Evolutionary conservation across 2,797 vertebrate genomes (phyloP).

Genomic region (Microctenopoma lineatum): DNA sequence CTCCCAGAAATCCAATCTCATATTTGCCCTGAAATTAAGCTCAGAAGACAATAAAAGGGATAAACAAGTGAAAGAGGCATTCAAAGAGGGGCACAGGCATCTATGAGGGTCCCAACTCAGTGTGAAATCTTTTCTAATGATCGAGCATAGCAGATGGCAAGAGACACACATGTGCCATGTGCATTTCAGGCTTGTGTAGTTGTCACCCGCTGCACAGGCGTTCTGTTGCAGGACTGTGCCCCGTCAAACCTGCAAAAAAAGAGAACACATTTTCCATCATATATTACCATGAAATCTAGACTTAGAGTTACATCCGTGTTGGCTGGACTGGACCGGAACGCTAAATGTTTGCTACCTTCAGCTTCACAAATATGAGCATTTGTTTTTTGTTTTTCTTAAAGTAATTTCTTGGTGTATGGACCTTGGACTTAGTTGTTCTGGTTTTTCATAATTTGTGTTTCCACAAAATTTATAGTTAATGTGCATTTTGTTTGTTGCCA

Average conservation of each 20-base stretch:
- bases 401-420: no score
- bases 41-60: constrained; percentile 60
- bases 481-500: not conserved
- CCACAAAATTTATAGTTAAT: no score
- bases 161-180: constrained; percentile 42
- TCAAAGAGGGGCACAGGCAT: constrained; percentile 43
- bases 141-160: constrained; percentile 70
- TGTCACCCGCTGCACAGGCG: constrained; percentile 50
- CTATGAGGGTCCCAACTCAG: constrained; percentile 59
- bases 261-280: not conserved
- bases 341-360: no score
- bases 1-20: constrained; percentile 50
- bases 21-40: constrained; percentile 50
- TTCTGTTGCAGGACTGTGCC: constrained; percentile 37
- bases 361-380: no score
- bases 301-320: not conserved
- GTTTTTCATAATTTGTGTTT: no score
- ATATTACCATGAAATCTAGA: not conserved
- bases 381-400: not conserved
- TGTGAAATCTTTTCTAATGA: constrained; percentile 72
- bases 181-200: constrained; percentile 21
- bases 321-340: no score
- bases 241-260: not conserved
- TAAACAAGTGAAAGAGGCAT: constrained; percentile 30
- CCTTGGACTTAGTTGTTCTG: no score